A percentile compares a stretch with the other conserved stretches of the same genome.
phyloP scores from a whole-genome alignment of 2,888 invertebrate genomes.

The Drepana falcataria region DNA sequence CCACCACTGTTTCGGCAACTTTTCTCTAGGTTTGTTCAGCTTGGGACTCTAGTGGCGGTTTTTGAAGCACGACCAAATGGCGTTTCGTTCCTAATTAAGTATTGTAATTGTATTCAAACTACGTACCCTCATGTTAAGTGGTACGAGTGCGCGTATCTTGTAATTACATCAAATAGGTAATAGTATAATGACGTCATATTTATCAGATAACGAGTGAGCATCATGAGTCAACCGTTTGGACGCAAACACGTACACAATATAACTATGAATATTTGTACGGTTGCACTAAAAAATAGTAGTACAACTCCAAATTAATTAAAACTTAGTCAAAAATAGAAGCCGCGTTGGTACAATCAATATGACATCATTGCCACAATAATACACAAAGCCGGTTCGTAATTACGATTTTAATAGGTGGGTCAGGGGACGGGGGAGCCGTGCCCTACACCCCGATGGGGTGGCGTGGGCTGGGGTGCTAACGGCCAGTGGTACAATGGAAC shows the following conservation, averaged over 20 bases:
- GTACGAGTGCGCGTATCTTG: neutral
- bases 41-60: neutral
- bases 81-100: neutral
- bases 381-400: constrained; percentile 62
- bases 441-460: constrained; percentile 13
- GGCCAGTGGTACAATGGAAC: constrained; percentile 42
- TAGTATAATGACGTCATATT: neutral
- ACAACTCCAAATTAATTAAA: neutral
- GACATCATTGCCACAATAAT: constrained; percentile 59
- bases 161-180: neutral
- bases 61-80: neutral
- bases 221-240: neutral
- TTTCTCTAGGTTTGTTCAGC: neutral
- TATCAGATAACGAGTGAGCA: neutral
- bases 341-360: constrained; percentile 36
- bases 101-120: neutral
- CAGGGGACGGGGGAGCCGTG: constrained; percentile 36
- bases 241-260: no score
- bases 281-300: no score
- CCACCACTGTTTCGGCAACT: neutral
- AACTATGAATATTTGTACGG: no score
- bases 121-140: neutral
- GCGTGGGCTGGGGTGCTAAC: constrained; percentile 12
- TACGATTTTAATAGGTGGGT: constrained; percentile 73
- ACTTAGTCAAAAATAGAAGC: neutral